Evolutionary conservation across 2,888 invertebrate genomes (phyloP).

Genomic region (Platynereis dumerilii): DNA sequence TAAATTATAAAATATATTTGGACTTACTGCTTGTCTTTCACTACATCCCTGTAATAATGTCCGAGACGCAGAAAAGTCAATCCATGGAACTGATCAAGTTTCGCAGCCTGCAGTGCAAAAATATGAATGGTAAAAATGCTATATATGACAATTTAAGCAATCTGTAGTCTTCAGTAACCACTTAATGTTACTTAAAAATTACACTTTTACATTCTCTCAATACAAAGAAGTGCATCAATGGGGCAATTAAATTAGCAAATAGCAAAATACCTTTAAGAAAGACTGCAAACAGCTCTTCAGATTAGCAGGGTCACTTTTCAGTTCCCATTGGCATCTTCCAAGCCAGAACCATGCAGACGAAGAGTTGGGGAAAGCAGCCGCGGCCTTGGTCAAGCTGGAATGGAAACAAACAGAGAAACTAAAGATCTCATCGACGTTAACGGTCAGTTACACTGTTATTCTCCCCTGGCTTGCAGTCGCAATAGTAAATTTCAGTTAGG

Average conservation of each 20-base stretch:
- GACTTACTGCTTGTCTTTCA: constrained; percentile 72
- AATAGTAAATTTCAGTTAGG: too few species aligned
- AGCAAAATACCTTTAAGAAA: background rate
- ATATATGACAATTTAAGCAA: too few species aligned
- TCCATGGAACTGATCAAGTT: constrained; percentile 77
- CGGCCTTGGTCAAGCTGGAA: constrained; percentile 3
- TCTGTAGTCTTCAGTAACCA: too few species aligned
- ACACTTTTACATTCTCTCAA: too few species aligned
- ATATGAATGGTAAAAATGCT: too few species aligned
- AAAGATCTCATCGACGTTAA: too few species aligned
- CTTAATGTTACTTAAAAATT: too few species aligned
- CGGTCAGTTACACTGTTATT: too few species aligned
- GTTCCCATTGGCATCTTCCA: background rate
- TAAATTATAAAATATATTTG: background rate
- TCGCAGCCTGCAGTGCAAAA: constrained; percentile 59
- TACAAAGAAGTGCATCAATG: too few species aligned
- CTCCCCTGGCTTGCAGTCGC: too few species aligned
- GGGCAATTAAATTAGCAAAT: background rate
- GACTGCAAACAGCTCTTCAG: background rate
- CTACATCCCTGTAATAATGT: constrained; percentile 72
- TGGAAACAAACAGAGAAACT: too few species aligned
- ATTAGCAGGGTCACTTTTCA: background rate
- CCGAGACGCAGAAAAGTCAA: constrained; percentile 80
- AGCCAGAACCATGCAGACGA: background rate
- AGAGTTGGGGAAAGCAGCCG: background rate